phyloP scores from a whole-genome alignment of 2,888 invertebrate genomes.

The Hymenopus coronatus region DNA sequence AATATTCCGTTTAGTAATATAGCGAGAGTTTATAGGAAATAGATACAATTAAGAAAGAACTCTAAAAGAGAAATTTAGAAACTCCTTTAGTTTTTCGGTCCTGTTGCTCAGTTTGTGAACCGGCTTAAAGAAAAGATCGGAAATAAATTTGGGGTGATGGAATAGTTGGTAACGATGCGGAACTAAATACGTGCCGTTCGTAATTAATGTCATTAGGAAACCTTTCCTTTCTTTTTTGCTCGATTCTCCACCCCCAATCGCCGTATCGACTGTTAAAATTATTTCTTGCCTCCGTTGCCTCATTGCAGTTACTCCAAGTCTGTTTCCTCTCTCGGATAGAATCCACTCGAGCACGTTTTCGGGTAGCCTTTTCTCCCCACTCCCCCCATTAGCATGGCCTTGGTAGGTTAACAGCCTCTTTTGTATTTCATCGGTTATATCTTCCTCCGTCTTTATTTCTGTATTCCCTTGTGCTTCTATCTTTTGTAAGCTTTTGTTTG shows the following conservation, averaged over 20 bases:
- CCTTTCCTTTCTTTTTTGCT: background rate
- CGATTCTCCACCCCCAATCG: background rate
- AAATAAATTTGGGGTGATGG: background rate
- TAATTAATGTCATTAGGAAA: background rate
- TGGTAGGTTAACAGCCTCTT: background rate
- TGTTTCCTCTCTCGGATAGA: background rate
- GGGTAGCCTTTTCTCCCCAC: background rate
- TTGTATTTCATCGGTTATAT: background rate
- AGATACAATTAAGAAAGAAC: too few relatives aligned
- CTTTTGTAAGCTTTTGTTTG: background rate
- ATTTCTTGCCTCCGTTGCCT: background rate
- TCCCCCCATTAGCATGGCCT: background rate
- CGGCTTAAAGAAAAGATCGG: background rate
- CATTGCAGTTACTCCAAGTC: background rate
- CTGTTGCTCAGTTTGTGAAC: too few relatives aligned
- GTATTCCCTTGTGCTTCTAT: background rate
- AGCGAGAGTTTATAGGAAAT: too few relatives aligned
- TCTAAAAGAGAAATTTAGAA: too few relatives aligned
- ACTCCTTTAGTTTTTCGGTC: too few relatives aligned
- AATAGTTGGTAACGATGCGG: background rate
- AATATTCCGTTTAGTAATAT: too few relatives aligned
- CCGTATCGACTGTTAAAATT: background rate
- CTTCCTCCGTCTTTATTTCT: background rate
- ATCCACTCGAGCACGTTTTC: background rate
- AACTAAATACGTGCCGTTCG: background rate